These are phyloP conservation scores for Drosophila triauraria DNA, from an alignment of 1,140 invertebrate species.

Conservation along the genomic window DNA sequence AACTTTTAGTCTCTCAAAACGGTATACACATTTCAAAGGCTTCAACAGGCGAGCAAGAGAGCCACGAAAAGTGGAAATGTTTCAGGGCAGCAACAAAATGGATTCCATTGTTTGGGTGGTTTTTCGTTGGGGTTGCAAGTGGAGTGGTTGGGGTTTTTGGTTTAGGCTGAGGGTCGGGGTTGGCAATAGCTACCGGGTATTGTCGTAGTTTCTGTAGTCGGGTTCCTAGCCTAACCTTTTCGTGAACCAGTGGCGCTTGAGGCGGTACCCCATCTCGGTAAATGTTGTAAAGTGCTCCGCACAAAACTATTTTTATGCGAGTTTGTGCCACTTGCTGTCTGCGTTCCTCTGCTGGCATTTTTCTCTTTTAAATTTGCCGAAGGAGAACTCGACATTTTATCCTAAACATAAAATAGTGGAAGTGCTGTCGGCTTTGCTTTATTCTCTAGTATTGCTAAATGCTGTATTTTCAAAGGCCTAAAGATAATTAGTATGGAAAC, in stretches of 20 bases:
- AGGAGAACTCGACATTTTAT: slow-evolving; percentile 22
- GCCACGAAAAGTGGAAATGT: slow-evolving; percentile 49
- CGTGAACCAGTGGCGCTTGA: slow-evolving; percentile 48
- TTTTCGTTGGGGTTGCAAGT: slow-evolving; percentile 29
- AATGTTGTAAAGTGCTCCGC: slow-evolving; percentile 46
- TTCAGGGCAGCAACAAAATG: slow-evolving; percentile 53
- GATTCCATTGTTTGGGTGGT: slow-evolving; percentile 55
- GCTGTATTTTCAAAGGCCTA: background rate
- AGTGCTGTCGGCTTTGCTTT: background rate
- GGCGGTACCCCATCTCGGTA: slow-evolving; percentile 30
- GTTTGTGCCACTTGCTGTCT: slow-evolving; percentile 21
- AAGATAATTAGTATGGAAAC: background rate
- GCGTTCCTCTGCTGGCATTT: slow-evolving; percentile 22
- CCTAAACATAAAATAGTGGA: background rate
- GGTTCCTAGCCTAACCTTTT: slow-evolving; percentile 39
- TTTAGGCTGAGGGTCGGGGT: slow-evolving; percentile 1
- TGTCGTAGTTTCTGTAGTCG: slow-evolving; percentile 17
- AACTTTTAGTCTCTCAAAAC: background rate
- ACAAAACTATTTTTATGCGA: slow-evolving; percentile 44
- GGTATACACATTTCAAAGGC: slow-evolving; percentile 58
- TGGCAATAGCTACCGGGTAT: slow-evolving; percentile 5
- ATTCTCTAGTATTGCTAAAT: background rate
- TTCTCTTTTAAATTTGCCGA: slow-evolving; percentile 14
- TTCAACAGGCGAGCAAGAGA: slow-evolving; percentile 39
- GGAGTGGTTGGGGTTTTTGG: slow-evolving; percentile 20